A percentile compares a stretch with the other conserved stretches of the same genome.
Evolutionary conservation across 2,888 invertebrate species (phyloP).

Genomic region (Sarcophaga carnaria): DNA sequence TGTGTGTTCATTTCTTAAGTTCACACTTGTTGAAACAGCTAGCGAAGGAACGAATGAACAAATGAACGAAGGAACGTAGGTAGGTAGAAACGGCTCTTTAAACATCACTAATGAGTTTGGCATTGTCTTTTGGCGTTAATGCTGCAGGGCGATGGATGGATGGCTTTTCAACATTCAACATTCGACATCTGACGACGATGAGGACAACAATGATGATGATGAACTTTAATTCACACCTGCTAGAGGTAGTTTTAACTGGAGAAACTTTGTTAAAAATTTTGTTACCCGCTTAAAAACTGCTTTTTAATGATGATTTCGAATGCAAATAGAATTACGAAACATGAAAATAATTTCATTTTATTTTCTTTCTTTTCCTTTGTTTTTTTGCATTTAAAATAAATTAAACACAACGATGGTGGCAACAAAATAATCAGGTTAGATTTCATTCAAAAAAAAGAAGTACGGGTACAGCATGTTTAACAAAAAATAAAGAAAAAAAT

Average conservation of each 20-base stretch:
- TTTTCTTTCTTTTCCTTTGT: background rate
- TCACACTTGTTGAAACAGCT: constrained; percentile 55
- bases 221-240: background rate
- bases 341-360: constrained; percentile 14
- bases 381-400: background rate
- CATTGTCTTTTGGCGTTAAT: constrained; percentile 63
- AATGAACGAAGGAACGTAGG: too few species aligned
- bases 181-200: constrained; percentile 55
- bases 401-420: background rate
- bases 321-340: background rate
- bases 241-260: background rate
- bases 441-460: too few species aligned
- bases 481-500: background rate
- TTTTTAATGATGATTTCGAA: background rate
- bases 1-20: background rate
- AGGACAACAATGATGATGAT: constrained; percentile 12
- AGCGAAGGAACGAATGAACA: too few species aligned
- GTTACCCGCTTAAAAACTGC: background rate
- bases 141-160: background rate
- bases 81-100: constrained; percentile 44
- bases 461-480: background rate
- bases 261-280: background rate
- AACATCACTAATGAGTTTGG: constrained; percentile 70
- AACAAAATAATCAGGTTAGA: too few species aligned
- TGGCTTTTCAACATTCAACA: background rate